These are phyloP conservation scores for Xerus rutilus DNA, from an alignment of 2,797 vertebrate genomes.

Conservation along the genomic window DNA sequence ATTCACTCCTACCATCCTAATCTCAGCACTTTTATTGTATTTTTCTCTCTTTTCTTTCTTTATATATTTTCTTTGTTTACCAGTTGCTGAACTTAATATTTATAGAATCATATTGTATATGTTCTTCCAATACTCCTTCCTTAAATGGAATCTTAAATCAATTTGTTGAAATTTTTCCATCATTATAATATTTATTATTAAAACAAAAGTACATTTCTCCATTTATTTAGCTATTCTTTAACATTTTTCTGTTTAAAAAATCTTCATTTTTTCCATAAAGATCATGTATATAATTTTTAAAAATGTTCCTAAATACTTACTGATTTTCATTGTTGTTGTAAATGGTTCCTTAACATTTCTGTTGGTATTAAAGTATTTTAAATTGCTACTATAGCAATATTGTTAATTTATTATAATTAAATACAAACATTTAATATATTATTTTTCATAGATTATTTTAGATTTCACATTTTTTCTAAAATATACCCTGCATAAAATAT, in stretches of 20 bases:
- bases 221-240: background rate
- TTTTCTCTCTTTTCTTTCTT: background rate
- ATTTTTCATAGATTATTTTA: background rate
- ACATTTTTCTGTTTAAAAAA: background rate
- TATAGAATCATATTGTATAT: background rate
- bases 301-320: background rate
- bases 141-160: background rate
- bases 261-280: background rate
- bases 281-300: background rate
- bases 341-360: background rate
- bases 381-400: background rate
- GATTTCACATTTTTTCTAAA: background rate
- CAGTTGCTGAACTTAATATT: background rate
- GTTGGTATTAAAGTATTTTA: background rate
- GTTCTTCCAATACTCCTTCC: background rate
- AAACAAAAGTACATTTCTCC: background rate
- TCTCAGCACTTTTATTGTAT: background rate
- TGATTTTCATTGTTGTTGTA: conserved; percentile 7
- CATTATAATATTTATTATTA: background rate
- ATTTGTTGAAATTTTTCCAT: background rate
- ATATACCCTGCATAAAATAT: background rate
- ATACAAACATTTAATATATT: background rate
- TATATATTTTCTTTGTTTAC: background rate
- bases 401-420: background rate
- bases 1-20: background rate